phyloP scores from a whole-genome alignment of 2,797 vertebrate genomes.

The Argentina silus region DNA sequence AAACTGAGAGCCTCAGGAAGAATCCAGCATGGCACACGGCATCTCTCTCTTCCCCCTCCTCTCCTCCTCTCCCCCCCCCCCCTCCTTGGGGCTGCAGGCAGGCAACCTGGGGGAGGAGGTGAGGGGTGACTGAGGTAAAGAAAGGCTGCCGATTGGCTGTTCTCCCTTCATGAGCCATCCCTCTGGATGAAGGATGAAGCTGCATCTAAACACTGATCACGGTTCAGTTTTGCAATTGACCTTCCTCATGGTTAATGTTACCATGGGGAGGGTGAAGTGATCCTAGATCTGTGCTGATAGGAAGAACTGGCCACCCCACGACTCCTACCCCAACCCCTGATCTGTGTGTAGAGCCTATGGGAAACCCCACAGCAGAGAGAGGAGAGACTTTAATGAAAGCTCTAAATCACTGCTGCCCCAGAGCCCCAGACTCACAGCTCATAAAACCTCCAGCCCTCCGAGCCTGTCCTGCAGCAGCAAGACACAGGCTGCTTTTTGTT shows the following conservation, averaged over 20 bases:
- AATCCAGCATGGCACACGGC: too few relatives aligned
- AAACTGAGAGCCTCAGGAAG: slow-evolving; percentile 24
- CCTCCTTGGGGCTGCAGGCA: too few relatives aligned
- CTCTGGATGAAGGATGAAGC: too few relatives aligned
- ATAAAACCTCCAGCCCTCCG: slow-evolving; percentile 51
- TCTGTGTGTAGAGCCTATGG: slow-evolving; percentile 18
- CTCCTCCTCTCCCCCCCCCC: slow-evolving; percentile 8
- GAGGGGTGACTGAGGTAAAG: not conserved
- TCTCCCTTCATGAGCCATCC: not conserved
- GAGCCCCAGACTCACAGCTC: slow-evolving; percentile 53
- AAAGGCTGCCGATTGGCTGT: not conserved
- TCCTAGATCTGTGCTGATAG: not conserved
- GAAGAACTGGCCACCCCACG: not conserved
- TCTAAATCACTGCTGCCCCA: slow-evolving; percentile 66
- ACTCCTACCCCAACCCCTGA: not conserved
- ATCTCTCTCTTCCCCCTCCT: not conserved
- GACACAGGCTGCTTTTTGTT: slow-evolving; percentile 19
- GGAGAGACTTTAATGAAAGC: slow-evolving; percentile 66
- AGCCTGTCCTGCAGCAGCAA: slow-evolving; percentile 41
- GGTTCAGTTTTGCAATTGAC: not conserved
- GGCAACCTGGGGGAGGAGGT: not conserved
- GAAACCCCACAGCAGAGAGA: slow-evolving; percentile 42
- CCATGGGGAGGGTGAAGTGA: not conserved
- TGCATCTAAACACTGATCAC: not conserved
- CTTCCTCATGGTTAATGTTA: not conserved